Base-by-base conservation (phyloP, 2,888 invertebrate genomes). In the Morpho helenor region DNA sequence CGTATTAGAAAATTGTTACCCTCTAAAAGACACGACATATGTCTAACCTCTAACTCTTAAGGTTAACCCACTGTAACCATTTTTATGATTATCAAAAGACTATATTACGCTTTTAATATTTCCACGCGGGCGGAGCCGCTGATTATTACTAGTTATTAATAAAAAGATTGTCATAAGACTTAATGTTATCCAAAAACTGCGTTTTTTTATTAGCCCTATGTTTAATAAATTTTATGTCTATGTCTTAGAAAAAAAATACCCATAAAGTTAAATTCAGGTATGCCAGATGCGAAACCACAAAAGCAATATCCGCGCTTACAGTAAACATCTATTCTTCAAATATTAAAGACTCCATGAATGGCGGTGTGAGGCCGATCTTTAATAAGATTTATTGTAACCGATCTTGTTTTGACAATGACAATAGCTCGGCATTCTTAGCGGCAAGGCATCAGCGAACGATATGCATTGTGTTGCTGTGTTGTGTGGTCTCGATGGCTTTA, bases 361-460 rank as follows among this genome's bases (percentile, higher is more conserved):
- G 77, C 75, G 73, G 74, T 79, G 81, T 79, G 79, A 79, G 85
- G 80, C 79, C 76, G 77, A 74, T 79, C 76, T 82, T 79, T 89
- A 88, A 89, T 89, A 89, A 89, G 89, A 89, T 90, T 90, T 90
- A 90, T 90, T 89, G 89, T 87, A 87, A 88, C 87, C 77, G 89
- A 90, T 90, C 89, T 79, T 90, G 89, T 90, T 90, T 86, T 90
- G 89, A 89, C 89, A 87, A 75, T 75, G 73, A 87, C 87, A 88
- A 89, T 84, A 70, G 82, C 68, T 7, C 71, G 70, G 65, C 68
- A 70, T 80, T 79, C 79, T 80, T 80, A 75, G 77, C 79, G 82
- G 85, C 47, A 43, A 23, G 55, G 49, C 42, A 49, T 55, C 44
- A 22, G 49, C 78, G 80, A 85, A 81, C 75, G 76, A 79, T 72